Evolutionary conservation across 2,888 invertebrate genomes (phyloP), one percentile per base, ranked within the genome.

Genomic region (Erpobdella octoculata): DNA sequence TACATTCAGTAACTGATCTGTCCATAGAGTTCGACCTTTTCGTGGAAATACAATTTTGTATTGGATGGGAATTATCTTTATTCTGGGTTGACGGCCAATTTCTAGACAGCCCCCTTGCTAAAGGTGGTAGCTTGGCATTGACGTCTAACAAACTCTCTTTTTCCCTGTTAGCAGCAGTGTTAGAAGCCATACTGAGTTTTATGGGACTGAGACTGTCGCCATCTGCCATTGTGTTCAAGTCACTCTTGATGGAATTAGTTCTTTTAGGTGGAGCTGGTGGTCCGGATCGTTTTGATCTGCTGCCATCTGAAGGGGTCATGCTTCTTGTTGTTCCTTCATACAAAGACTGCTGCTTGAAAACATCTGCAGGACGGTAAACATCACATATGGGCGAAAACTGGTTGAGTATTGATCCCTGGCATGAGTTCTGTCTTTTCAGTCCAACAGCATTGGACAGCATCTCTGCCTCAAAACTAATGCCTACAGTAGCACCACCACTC

Each of bases 1-100:
- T 94, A 65, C 93, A 93, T 86, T 95, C 95, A 1, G 61, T 8
- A 5, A 25, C 21, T n/a, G 31, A 4, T 33, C 18, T 35, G 25
- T 62, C 62, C n/a, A 28, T 28, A 35, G 33, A 35, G 1, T 8
- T 33, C 1, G 62, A 62, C 6, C 35, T 33, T 15, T 18, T 28
- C n/a, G 46, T 28, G 28, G 38, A 35, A 15, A 12, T 12, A 8
- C 4, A 9, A 21, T 41, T 46, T n/a, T 18, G 8, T 25, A 9
- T 21, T 28, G 67, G 31, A 12, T n/a, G 46, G 31, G 46, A 25
- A 41, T 41, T 41, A 1, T 4, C 33, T 31, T 8, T 31, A n/a
- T 31, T 35, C 31, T 62, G 33, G n/a, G 46, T 41, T 8, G 35
- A 1, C 9, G 62, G 62, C n/a, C 35, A 12, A 33, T 9, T 62